These are phyloP conservation scores for Lordiphosa clarofinis DNA, from an alignment of 1,140 invertebrate species.

Conservation along the genomic window DNA sequence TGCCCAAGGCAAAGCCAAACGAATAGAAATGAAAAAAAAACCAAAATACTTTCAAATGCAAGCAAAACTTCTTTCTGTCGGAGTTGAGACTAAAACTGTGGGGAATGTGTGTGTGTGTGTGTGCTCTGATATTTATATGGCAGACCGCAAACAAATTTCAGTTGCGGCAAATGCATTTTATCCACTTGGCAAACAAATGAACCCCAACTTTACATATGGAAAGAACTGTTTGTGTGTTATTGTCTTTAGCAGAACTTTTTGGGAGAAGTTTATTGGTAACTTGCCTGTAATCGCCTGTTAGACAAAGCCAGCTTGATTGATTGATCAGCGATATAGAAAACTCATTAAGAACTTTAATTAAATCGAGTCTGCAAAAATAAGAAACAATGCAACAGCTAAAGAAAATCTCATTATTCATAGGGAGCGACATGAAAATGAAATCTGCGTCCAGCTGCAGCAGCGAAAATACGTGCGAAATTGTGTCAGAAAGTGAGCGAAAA, in stretches of 20 bases:
- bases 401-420: slow-evolving; percentile 65
- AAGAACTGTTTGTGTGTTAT: slow-evolving; percentile 10
- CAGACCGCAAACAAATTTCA: slow-evolving; percentile 69
- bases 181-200: slow-evolving; percentile 70
- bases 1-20: slow-evolving; percentile 11
- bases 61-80: slow-evolving; percentile 11
- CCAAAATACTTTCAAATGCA: slow-evolving; percentile 27
- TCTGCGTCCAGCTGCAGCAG: slow-evolving; percentile 31
- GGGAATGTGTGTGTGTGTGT: slow-evolving; percentile 13
- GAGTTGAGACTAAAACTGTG: slow-evolving; percentile 1
- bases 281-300: slow-evolving; percentile 49
- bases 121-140: slow-evolving; percentile 48
- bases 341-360: slow-evolving; percentile 76
- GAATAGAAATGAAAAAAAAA: slow-evolving; percentile 20
- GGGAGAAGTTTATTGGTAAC: slow-evolving; percentile 29
- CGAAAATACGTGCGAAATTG: slow-evolving; percentile 57
- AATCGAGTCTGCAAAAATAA: slow-evolving; percentile 43
- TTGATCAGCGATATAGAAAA: slow-evolving; percentile 59
- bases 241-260: too few species aligned
- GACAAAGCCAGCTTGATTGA: slow-evolving; percentile 64
- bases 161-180: slow-evolving; percentile 65
- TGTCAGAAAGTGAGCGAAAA: slow-evolving; percentile 67
- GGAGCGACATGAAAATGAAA: slow-evolving; percentile 23
- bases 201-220: slow-evolving; percentile 44
- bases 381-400: slow-evolving; percentile 11